Evolutionary conservation across 2,888 invertebrate genomes (phyloP), one percentile per base, ranked within the genome.

Genomic region (Lycocerus yunnanus): DNA sequence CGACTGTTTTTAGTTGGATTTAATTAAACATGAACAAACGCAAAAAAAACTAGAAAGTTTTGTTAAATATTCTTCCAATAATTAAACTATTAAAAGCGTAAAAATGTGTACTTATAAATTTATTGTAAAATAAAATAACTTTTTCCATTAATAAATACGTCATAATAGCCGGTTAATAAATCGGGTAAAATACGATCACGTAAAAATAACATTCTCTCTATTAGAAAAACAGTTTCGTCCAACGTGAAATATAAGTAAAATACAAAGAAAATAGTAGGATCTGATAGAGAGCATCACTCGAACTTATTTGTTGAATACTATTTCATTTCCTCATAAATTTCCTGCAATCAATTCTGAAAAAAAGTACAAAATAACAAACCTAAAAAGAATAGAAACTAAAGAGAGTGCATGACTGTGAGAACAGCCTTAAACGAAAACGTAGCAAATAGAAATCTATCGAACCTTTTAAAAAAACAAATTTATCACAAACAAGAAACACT

Each of bases 261-360:
- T 43, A 58, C 18, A 60, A 14, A 58, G 9, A 68, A 70, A 71
- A 14, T 60, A 71, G 73, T 70, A 74, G 68, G 77, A 74, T 77
- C n/a, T n/a, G 43, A 24, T 74, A 77, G 72, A 73, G 75, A 76
- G 76, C 76, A 73, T 76, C 78, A 76, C 74, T 71, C 65, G 73
- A 78, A 74, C 77, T 80, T 79, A 78, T 80, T 80, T 78, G 78
- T 76, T 78, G 74, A 78, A 79, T 78, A 79, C 74, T 75, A 74
- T 73, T 78, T 78, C 78, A 80, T 80, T 80, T 80, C 80, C 80
- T 80, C 78, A 75, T 78, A 79, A 80, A 80, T 80, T 80, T 80
- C 79, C 80, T 79, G 79, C 77, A 79, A 80, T 80, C 80, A 78
- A 78, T 79, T 78, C 66, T 68, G 71, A 70, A 76, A 79, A n/a